phyloP scores from a whole-genome alignment of 2,888 invertebrate species.

The Microctonus brassicae region DNA sequence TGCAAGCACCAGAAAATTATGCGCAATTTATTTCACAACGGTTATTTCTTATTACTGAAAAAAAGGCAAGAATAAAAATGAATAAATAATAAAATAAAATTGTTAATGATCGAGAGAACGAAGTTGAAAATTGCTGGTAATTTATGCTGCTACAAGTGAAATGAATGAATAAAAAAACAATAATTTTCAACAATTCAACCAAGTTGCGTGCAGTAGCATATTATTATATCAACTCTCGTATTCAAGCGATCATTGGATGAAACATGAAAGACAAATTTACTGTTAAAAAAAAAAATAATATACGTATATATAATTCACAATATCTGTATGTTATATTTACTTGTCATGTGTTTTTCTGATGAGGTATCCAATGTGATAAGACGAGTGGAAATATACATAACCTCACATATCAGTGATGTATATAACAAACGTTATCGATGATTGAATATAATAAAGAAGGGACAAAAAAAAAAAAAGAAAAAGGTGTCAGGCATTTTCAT shows the following conservation, averaged over 20 bases:
- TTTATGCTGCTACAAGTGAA: not conserved
- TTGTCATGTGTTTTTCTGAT: no score
- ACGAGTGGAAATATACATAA: no score
- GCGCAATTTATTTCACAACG: constrained; percentile 7
- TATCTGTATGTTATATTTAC: no score
- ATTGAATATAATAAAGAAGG: no score
- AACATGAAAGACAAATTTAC: no score
- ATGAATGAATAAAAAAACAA: not conserved
- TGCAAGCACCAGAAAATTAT: not conserved
- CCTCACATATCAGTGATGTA: no score
- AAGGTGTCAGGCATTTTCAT: not conserved
- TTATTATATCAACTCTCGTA: not conserved
- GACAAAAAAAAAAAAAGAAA: no score
- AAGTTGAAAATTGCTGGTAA: not conserved
- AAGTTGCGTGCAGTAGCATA: not conserved
- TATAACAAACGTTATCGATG: not conserved
- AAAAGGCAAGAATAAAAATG: not conserved
- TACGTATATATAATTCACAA: no score
- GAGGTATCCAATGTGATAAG: no score
- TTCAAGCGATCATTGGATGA: not conserved
- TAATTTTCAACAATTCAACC: not conserved
- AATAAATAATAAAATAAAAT: not conserved
- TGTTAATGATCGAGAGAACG: not conserved
- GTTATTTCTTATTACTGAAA: constrained; percentile 9
- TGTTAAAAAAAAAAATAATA: no score